Conservation (phyloP, 1,140 invertebrate genomes). For the Drosophila nigromelanica region DNA sequence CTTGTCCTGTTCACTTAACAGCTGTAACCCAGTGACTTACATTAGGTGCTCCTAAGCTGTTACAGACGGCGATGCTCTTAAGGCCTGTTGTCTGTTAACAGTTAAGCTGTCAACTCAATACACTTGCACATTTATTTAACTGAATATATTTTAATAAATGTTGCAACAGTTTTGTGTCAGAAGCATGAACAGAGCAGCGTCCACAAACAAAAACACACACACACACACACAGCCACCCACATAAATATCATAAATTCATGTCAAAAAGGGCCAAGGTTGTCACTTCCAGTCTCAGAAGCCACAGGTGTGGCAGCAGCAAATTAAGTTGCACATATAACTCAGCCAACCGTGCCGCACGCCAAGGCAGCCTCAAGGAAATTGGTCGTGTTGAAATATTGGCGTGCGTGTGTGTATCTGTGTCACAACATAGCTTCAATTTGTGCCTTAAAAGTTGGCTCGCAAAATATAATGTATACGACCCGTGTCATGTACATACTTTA, state of each 20-base stretch:
- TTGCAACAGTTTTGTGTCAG: slow-evolving; percentile 53
- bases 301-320: slow-evolving; percentile 76
- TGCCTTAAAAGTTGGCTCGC: slow-evolving; percentile 51
- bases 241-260: slow-evolving; percentile 63
- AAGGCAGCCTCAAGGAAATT: slow-evolving; percentile 67
- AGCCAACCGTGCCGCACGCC: slow-evolving; percentile 25
- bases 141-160: slow-evolving; percentile 72
- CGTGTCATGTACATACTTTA: slow-evolving; percentile 74
- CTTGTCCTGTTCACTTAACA: slow-evolving; percentile 6
- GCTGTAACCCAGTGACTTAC: slow-evolving; percentile 37
- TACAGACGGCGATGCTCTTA: background rate
- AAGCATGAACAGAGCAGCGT: background rate
- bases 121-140: slow-evolving; percentile 49
- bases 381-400: slow-evolving; percentile 19
- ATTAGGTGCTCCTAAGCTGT: slow-evolving; percentile 39
- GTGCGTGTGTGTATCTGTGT: slow-evolving; percentile 6
- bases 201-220: background rate
- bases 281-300: slow-evolving; percentile 48
- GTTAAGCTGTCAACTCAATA: slow-evolving; percentile 29
- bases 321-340: slow-evolving; percentile 80
- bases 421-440: slow-evolving; percentile 31
- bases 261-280: slow-evolving; percentile 67
- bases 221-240: slow-evolving; percentile 2
- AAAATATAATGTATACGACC: slow-evolving; percentile 70
- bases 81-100: background rate